phyloP scores from a whole-genome alignment of 2,797 vertebrate species.

The Siniperca obscura region DNA sequence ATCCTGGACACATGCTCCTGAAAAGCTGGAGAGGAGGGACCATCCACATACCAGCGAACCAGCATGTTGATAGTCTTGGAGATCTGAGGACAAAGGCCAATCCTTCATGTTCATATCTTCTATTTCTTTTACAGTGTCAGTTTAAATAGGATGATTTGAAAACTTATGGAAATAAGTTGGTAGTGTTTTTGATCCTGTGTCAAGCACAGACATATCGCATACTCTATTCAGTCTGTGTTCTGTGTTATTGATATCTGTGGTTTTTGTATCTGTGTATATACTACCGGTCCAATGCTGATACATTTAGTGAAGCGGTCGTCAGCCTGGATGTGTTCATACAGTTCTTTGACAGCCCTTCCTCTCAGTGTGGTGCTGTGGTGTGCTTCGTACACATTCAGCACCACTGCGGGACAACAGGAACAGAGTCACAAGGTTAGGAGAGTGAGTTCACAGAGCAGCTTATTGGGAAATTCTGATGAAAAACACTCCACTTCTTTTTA shows the following conservation, averaged over 20 bases:
- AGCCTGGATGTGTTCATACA: conserved; percentile 92
- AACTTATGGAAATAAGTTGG: background rate
- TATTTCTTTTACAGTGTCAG: background rate
- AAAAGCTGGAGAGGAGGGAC: conserved; percentile 87
- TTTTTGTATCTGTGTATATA: background rate
- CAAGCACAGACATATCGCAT: background rate
- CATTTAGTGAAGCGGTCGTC: conserved; percentile 95
- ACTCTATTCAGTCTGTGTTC: background rate
- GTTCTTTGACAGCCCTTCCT: conserved; percentile 81
- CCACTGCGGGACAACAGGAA: conserved; percentile 68
- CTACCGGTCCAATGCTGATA: conserved; percentile 95
- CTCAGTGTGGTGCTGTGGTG: conserved; percentile 88
- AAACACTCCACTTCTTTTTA: background rate
- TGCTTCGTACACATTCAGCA: conserved; percentile 91
- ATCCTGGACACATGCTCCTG: conserved; percentile 93
- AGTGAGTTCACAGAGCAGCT: background rate
- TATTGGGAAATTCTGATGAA: background rate
- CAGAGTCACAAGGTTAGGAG: conserved; percentile 10
- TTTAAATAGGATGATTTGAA: background rate
- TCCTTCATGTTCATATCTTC: background rate
- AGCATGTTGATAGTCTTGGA: conserved; percentile 98
- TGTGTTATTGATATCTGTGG: background rate
- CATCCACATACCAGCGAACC: conserved; percentile 92
- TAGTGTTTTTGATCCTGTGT: background rate
- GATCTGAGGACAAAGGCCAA: conserved; percentile 82